phyloP scores from a whole-genome alignment of 2,113 vertebrate species.

The Recurvirostra avosetta region DNA sequence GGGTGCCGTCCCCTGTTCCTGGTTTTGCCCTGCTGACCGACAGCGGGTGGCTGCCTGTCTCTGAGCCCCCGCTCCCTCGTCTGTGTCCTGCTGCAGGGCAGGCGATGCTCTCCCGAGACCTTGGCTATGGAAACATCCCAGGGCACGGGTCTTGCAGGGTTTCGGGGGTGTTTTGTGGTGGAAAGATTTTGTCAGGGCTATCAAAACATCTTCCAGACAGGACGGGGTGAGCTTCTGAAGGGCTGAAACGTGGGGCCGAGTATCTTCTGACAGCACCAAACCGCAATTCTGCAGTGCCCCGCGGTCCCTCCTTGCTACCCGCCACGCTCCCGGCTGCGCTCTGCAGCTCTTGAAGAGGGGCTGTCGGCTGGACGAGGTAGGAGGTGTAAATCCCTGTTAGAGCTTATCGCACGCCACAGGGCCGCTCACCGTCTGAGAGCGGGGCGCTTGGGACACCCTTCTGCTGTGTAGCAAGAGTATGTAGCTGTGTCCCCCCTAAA shows the following conservation, averaged over 20 bases:
- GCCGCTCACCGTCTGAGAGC: accelerated
- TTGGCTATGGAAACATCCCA: accelerated
- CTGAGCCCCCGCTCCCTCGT: background rate
- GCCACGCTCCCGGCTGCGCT: accelerated
- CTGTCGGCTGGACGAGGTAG: accelerated
- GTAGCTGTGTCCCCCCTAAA: background rate
- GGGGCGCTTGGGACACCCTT: background rate
- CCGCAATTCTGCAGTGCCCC: background rate
- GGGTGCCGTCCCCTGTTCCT: background rate
- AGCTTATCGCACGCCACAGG: background rate
- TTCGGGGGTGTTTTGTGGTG: background rate
- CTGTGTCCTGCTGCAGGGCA: background rate
- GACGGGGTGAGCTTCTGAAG: background rate
- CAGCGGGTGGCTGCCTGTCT: accelerated
- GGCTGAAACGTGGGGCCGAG: accelerated
- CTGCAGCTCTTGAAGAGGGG: accelerated
- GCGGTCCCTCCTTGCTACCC: background rate
- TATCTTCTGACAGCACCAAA: background rate
- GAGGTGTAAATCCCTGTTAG: background rate
- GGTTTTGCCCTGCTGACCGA: background rate
- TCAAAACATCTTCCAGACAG: background rate
- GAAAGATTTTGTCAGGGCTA: background rate
- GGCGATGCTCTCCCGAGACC: background rate
- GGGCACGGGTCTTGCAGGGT: accelerated
- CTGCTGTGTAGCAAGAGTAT: background rate